phyloP scores from a whole-genome alignment of 2,797 vertebrate genomes.

The Onychomys torridus region DNA sequence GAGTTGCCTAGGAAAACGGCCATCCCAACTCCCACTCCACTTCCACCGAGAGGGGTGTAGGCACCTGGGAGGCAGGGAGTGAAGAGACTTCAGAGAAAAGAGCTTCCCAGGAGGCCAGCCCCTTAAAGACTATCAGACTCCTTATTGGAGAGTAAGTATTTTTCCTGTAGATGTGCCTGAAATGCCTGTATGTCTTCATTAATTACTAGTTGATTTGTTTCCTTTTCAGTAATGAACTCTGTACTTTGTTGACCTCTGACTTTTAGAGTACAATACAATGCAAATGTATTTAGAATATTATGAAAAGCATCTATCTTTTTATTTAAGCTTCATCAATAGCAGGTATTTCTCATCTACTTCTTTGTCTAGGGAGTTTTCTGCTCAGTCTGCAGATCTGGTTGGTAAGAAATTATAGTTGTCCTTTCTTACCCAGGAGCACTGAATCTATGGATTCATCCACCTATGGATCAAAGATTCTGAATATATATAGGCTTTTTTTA shows the following conservation, averaged over 20 bases:
- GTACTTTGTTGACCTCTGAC: background rate
- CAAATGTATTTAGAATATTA: background rate
- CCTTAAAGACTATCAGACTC: background rate
- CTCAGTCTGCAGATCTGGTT: background rate
- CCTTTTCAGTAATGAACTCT: background rate
- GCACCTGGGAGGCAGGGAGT: background rate
- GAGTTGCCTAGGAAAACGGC: background rate
- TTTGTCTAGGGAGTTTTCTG: background rate
- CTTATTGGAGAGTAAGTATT: background rate
- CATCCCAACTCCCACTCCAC: background rate
- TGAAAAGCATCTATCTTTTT: background rate
- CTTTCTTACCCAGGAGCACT: background rate
- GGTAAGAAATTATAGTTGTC: background rate
- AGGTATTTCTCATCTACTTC: background rate
- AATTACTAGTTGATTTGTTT: background rate
- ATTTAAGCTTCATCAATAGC: background rate
- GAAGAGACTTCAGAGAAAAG: background rate
- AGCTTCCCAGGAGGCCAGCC: background rate
- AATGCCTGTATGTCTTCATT: background rate
- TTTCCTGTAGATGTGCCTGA: background rate
- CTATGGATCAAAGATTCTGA: background rate
- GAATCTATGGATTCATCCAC: background rate
- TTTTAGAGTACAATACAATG: background rate
- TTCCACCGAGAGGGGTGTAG: accelerated
- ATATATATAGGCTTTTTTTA: background rate